Base-by-base conservation (phyloP, 2,113 vertebrate species). In the Ceyx cyanopectus region DNA sequence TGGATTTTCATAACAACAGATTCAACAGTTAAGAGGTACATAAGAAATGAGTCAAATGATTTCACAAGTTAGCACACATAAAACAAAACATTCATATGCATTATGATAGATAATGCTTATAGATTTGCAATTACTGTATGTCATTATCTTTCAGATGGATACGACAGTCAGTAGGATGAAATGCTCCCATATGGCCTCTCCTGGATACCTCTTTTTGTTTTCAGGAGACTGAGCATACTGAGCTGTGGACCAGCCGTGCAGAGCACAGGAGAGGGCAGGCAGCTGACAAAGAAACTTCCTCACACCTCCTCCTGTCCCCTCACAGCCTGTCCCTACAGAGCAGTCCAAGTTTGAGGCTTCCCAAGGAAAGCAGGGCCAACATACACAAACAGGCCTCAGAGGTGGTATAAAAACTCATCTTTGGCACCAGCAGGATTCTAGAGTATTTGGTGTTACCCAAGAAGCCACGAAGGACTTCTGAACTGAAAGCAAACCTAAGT, bases 251-350 rank as follows among this genome's bases (percentile, higher is more conserved):
- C 15, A 89, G 43, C 18, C 37, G 37, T 15, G 51, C 51, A 81
- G 61, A 61, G 21, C 2, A 7, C 14, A 26, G 60, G 19, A 37
- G 27, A 76, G 21, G 21, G 14, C n/a, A 50, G 40, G 77, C 41
- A 81, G 50, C 22, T 13, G 17, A 43, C 46, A 41, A 14, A 22
- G 7, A 26, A 61, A 50, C 10, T 8, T 24, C 58, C 9, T 23
- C 0, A 0, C 9, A 7, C 21, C 37, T 70, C 10, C 1, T 26
- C 29, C 20, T 6, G 5, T 20, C 34, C 34, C 41, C 30, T 29
- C 26, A 17, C 5, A 60, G 40, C 12, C 45, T 60, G 12, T 19
- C 20, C 10, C 24, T 12, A 11, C 0, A 0, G 20, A 22, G 12
- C 12, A 69, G 5, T 4, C 7, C 2, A 21, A 68, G 37, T 37